Evolutionary conservation across 2,113 vertebrate genomes (phyloP).

Genomic region (Lasiurus cinereus): DNA sequence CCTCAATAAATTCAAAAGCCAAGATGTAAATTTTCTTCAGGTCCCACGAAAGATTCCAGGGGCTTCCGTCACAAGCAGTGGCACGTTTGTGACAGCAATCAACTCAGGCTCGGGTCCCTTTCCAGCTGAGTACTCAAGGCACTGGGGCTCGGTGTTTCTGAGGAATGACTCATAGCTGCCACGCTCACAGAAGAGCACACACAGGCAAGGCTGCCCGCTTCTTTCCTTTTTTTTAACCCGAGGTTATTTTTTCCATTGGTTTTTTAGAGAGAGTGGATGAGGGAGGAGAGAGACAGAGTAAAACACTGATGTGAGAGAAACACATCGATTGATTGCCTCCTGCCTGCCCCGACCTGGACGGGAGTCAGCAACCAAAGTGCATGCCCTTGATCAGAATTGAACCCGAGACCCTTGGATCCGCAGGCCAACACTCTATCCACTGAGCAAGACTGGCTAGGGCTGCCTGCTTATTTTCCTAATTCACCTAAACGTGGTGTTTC

Average conservation of each 20-base stretch:
- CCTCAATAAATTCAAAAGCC: neutral
- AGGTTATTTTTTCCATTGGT: too few species aligned
- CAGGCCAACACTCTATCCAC: too few species aligned
- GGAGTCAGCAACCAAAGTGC: too few species aligned
- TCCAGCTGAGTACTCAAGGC: neutral
- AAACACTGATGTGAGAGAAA: too few species aligned
- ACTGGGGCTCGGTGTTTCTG: neutral
- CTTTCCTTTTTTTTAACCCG: neutral
- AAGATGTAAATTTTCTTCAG: neutral
- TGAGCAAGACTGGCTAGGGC: too few species aligned
- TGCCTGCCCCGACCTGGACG: too few species aligned
- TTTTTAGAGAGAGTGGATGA: too few species aligned
- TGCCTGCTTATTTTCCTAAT: conserved; percentile 37
- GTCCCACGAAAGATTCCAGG: neutral
- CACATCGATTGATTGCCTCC: too few species aligned
- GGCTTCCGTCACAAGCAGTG: neutral
- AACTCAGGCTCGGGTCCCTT: neutral
- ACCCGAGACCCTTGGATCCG: fast-evolving
- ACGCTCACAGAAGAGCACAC: fast-evolving
- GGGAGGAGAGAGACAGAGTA: too few species aligned
- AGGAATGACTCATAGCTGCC: neutral
- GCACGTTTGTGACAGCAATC: neutral
- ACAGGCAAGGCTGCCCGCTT: neutral
- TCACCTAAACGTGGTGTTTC: conserved; percentile 63
- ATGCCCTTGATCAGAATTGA: too few species aligned